A percentile compares a stretch with the other conserved stretches of the same genome.
Conservation (phyloP, 2,113 vertebrate species). For the Hemichromis elongatus region DNA sequence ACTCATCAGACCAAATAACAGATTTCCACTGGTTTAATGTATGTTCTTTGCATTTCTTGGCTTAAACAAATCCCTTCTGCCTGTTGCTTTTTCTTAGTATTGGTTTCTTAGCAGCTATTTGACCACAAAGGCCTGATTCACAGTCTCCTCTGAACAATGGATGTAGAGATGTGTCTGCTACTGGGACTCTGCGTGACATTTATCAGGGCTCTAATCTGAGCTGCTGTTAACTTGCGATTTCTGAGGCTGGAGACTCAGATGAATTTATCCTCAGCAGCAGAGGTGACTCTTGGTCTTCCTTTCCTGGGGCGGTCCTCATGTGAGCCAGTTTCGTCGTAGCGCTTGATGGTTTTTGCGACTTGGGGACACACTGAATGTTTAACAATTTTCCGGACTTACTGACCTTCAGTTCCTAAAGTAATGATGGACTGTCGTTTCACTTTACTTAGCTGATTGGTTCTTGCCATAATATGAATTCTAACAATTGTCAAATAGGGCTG, state of each 20-base stretch:
- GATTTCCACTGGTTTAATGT: background rate
- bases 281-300: background rate
- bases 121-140: background rate
- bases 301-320: background rate
- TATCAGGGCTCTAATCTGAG: background rate
- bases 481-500: background rate
- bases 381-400: background rate
- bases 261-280: background rate
- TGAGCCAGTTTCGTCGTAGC: background rate
- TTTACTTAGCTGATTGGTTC: background rate
- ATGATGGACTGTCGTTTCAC: background rate
- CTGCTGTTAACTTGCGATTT: background rate
- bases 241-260: background rate
- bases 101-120: background rate
- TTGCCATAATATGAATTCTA: background rate
- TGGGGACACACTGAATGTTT: background rate
- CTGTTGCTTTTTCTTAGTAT: background rate
- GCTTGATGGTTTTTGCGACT: background rate
- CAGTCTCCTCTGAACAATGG: background rate
- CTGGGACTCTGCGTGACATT: background rate
- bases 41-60: background rate
- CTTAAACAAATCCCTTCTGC: background rate
- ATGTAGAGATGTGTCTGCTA: background rate
- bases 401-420: background rate
- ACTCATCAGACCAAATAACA: background rate